Evolutionary conservation across 2,113 vertebrate species (phyloP).

Genomic region (Platanista minor): DNA sequence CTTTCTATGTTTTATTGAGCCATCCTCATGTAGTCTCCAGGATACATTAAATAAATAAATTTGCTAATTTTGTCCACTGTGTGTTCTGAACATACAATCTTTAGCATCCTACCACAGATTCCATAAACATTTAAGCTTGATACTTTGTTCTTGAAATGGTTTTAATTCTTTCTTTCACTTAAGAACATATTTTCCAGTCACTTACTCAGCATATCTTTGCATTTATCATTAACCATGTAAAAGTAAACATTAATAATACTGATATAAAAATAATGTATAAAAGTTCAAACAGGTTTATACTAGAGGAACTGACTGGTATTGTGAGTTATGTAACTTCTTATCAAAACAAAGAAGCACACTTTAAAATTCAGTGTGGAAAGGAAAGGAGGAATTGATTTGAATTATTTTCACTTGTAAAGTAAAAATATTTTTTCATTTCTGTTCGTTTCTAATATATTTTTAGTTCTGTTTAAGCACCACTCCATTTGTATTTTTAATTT

Average conservation of each 20-base stretch:
- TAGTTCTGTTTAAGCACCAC: not conserved
- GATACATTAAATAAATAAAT: too few species aligned
- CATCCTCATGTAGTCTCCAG: too few species aligned
- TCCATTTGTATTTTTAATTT: not conserved
- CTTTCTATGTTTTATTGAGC: too few species aligned
- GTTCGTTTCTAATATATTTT: not conserved
- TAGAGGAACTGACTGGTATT: not conserved
- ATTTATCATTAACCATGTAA: not conserved
- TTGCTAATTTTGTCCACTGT: too few species aligned
- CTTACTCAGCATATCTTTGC: not conserved
- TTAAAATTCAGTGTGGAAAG: not conserved
- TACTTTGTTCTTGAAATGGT: not conserved
- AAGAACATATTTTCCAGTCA: not conserved
- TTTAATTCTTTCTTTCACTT: not conserved
- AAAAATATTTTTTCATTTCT: not conserved
- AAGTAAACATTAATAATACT: not conserved
- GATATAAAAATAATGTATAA: not conserved
- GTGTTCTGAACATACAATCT: too few species aligned
- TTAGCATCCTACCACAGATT: too few species aligned
- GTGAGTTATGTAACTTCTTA: not conserved
- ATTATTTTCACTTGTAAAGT: not conserved
- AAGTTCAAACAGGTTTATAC: not conserved
- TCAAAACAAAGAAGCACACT: not conserved
- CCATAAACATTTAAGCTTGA: not conserved
- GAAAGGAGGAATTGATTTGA: not conserved